Conservation (phyloP, 2,797 vertebrate species). For the Yasuhikotakia modesta region DNA sequence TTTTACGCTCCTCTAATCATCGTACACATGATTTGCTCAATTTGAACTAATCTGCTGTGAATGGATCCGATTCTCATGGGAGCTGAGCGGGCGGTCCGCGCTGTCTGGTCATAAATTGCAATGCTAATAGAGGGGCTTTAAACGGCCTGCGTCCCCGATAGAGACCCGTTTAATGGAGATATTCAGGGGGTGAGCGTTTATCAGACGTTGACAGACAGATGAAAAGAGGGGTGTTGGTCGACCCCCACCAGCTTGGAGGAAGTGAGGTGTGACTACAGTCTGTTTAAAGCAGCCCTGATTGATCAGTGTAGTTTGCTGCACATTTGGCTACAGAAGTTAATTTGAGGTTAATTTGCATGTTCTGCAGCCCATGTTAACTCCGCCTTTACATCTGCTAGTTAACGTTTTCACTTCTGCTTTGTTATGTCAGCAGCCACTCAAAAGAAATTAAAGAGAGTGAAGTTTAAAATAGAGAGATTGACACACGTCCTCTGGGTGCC, state of each 20-base stretch:
- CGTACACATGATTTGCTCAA: constrained; percentile 66
- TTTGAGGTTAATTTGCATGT: constrained; percentile 37
- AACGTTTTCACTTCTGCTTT: constrained; percentile 39
- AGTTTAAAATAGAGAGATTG: not conserved
- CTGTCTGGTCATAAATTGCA: constrained; percentile 75
- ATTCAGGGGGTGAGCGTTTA: constrained; percentile 79
- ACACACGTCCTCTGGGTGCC: not conserved
- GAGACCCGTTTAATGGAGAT: constrained; percentile 82
- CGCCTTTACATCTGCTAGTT: constrained; percentile 40
- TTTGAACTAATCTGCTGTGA: constrained; percentile 72
- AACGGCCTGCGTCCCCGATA: constrained; percentile 65
- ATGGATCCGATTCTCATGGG: constrained; percentile 69
- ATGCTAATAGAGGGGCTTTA: constrained; percentile 73
- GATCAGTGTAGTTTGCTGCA: constrained; percentile 45
- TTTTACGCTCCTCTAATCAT: constrained; percentile 63
- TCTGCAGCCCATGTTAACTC: constrained; percentile 10
- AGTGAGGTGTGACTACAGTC: constrained; percentile 54
- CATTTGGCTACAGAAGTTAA: constrained; percentile 44
- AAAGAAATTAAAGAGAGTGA: not conserved
- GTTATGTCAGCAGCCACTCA: constrained; percentile 7
- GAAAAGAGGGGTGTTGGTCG: constrained; percentile 31
- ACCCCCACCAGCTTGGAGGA: constrained; percentile 42
- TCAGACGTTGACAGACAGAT: constrained; percentile 77
- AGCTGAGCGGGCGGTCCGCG: constrained; percentile 68
- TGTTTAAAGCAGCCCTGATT: constrained; percentile 47